Percentiles rank a stretch among this genome's conserved stretches.
Evolutionary conservation across 2,797 vertebrate genomes (phyloP).

Genomic region (Oreortyx pictus): DNA sequence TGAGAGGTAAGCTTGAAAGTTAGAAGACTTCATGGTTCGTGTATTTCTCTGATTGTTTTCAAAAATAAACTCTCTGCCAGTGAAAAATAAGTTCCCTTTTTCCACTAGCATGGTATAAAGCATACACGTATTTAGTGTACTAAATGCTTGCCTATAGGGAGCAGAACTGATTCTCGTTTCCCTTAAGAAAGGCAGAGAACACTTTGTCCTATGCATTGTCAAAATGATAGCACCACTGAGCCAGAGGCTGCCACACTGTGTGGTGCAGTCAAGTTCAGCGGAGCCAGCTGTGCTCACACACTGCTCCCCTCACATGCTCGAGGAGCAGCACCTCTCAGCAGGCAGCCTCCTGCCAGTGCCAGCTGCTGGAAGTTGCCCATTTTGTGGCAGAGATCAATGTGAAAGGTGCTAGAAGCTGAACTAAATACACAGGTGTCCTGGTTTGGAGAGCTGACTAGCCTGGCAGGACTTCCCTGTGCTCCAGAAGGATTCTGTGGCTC

Average conservation of each 20-base stretch:
- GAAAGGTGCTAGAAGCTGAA: neutral
- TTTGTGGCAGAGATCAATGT: neutral
- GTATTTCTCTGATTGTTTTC: neutral
- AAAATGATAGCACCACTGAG: neutral
- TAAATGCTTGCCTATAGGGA: neutral
- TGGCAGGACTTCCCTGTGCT: neutral
- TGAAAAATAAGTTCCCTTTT: neutral
- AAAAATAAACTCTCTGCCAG: neutral
- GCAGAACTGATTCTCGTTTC: neutral
- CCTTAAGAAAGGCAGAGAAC: neutral
- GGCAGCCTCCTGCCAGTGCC: neutral
- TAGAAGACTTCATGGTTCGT: neutral
- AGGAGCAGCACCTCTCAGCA: neutral
- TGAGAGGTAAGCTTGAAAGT: neutral
- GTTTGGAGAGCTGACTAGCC: neutral
- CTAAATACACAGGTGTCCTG: neutral
- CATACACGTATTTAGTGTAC: neutral
- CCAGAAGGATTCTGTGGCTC: neutral
- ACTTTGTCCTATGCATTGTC: fast-evolving
- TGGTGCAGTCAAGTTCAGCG: neutral
- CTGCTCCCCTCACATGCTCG: neutral
- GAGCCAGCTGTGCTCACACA: neutral
- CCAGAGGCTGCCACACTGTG: neutral
- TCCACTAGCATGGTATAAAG: neutral
- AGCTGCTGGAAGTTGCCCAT: neutral